A percentile compares a stretch with the other conserved stretches of the same genome.
phyloP scores from a whole-genome alignment of 1,140 invertebrate species.

The Pseudachorutes palmiensis region DNA sequence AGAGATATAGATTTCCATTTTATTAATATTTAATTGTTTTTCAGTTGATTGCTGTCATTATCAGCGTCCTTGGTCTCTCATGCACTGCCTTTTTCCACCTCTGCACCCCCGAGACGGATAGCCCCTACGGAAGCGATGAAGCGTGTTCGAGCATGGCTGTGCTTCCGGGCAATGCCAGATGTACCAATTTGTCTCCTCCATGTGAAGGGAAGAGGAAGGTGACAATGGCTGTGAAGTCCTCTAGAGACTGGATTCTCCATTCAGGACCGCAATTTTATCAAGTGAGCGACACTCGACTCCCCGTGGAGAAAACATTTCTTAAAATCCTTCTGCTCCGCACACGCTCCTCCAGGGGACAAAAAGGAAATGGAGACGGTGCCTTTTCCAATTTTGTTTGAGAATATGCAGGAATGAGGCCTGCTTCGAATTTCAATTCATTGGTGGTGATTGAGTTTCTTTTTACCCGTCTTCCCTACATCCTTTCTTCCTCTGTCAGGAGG shows the following conservation, averaged over 20 bases:
- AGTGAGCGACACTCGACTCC: no score
- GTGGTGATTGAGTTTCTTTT: no score
- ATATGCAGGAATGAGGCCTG: no score
- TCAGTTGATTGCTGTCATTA: constrained; percentile 52
- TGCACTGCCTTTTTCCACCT: constrained; percentile 53
- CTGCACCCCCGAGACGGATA: constrained; percentile 32
- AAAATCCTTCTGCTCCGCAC: no score
- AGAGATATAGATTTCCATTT: background rate
- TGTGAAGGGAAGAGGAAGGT: background rate
- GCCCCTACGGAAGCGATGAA: background rate
- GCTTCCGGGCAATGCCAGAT: background rate
- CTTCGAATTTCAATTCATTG: no score
- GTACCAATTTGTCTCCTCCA: background rate
- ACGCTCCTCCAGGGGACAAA: no score
- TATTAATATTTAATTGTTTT: no score
- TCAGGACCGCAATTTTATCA: constrained; percentile 1
- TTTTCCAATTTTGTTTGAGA: no score
- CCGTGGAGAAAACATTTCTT: no score
- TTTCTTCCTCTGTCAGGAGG: background rate
- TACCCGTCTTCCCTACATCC: no score
- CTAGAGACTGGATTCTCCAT: background rate
- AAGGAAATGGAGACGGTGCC: no score
- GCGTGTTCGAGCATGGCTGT: background rate
- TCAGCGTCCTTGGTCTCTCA: constrained; percentile 49
- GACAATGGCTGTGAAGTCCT: background rate